Evolutionary conservation across 1,140 invertebrate species (phyloP).

Genomic region (Cotesia glomerata): DNA sequence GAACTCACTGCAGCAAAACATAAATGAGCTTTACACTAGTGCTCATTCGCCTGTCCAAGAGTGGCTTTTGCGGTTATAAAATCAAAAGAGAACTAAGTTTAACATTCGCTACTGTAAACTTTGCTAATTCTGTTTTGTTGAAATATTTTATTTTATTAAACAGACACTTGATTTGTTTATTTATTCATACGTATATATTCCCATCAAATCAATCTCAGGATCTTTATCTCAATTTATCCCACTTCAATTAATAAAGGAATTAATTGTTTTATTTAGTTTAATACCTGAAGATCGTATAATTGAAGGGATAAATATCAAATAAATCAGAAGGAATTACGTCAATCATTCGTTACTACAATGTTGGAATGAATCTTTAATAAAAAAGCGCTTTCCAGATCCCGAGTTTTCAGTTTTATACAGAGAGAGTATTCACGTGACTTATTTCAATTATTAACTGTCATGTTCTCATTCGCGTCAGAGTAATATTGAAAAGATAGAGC

Average conservation of each 20-base stretch:
- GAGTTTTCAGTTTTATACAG: neutral
- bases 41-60: neutral
- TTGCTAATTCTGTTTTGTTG: neutral
- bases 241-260: too few relatives aligned
- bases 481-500: neutral
- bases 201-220: too few relatives aligned
- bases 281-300: too few relatives aligned
- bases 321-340: too few relatives aligned
- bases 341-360: too few relatives aligned
- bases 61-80: neutral
- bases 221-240: too few relatives aligned
- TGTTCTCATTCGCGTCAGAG: neutral
- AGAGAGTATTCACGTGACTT: neutral
- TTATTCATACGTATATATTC: too few relatives aligned
- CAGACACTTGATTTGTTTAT: too few relatives aligned
- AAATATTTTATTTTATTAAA: neutral
- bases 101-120: neutral
- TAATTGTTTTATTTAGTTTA: too few relatives aligned
- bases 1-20: constrained; percentile 6
- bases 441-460: neutral
- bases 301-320: too few relatives aligned
- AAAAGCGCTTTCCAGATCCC: neutral
- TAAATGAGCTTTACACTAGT: neutral
- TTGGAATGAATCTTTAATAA: too few relatives aligned
- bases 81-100: neutral